phyloP scores from a whole-genome alignment of 2,113 vertebrate genomes.

The Papio anubis region DNA sequence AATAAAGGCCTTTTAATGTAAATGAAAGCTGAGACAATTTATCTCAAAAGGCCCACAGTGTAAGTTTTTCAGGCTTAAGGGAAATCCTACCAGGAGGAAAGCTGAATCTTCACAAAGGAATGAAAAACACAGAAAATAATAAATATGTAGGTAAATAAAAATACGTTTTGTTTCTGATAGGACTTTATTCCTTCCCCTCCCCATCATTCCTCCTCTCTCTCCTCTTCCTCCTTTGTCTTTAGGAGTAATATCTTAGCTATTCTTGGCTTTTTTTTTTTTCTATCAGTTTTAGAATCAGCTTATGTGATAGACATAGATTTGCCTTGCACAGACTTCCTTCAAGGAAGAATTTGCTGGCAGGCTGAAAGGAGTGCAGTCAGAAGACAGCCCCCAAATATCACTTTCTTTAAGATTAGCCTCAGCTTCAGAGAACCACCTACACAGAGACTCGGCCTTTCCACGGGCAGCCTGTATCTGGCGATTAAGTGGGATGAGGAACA shows the following conservation, averaged over 20 bases:
- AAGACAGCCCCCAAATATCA: neutral
- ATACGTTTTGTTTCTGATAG: neutral
- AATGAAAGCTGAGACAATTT: neutral
- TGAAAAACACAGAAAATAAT: neutral
- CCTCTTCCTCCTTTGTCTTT: neutral
- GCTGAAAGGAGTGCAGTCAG: neutral
- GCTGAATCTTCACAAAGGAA: neutral
- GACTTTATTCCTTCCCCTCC: neutral
- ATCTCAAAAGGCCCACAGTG: neutral
- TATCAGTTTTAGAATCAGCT: neutral
- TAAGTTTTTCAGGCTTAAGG: neutral
- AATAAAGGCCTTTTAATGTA: neutral
- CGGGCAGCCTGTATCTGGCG: neutral
- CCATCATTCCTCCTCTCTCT: neutral
- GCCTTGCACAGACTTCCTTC: neutral
- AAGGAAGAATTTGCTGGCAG: neutral
- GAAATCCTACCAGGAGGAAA: neutral
- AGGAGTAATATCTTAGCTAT: neutral
- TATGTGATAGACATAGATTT: neutral
- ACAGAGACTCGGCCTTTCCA: neutral
- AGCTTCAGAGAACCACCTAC: neutral
- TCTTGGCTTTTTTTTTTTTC: neutral
- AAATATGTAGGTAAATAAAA: neutral
- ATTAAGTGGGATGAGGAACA: neutral
- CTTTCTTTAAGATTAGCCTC: neutral